Evolutionary conservation across 1,140 invertebrate species (phyloP).

Genomic region (Drosophila saltans): DNA sequence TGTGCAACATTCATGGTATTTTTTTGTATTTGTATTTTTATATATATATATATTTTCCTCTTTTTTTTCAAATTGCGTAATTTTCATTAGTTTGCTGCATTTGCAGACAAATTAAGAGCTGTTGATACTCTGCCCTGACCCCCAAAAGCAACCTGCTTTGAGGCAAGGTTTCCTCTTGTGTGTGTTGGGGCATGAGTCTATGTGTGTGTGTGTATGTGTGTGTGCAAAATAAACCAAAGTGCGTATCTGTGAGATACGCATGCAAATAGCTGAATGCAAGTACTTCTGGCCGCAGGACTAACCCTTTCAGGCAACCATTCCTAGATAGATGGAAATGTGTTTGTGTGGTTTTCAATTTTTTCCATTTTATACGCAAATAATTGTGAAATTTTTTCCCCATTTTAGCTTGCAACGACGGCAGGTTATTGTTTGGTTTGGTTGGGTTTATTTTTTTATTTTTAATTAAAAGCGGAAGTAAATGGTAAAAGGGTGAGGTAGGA

Average conservation of each 20-base stretch:
- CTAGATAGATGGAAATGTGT: slow-evolving; percentile 54
- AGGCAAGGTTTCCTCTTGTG: not conserved
- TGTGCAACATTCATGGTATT: not conserved
- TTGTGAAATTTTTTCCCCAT: slow-evolving; percentile 67
- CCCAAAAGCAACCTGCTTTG: not conserved
- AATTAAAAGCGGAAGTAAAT: slow-evolving; percentile 81
- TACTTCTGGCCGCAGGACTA: slow-evolving; percentile 45
- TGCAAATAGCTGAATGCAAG: slow-evolving; percentile 48
- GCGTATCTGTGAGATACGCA: slow-evolving; percentile 71
- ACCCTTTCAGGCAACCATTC: slow-evolving; percentile 36
- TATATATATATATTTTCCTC: slow-evolving; percentile 51
- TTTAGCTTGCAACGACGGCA: slow-evolving; percentile 48
- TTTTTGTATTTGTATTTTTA: not conserved
- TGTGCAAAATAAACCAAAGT: slow-evolving; percentile 57
- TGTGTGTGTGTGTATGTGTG: not conserved
- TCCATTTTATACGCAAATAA: slow-evolving; percentile 75
- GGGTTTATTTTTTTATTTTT: slow-evolving; percentile 72
- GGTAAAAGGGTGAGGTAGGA: slow-evolving; percentile 29
- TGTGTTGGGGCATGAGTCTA: too few relatives aligned
- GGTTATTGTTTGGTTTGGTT: slow-evolving; percentile 72
- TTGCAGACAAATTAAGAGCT: slow-evolving; percentile 77
- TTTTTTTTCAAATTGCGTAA: slow-evolving; percentile 70
- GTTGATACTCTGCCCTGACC: slow-evolving; percentile 21
- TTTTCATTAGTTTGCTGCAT: slow-evolving; percentile 79
- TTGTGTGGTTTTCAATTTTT: slow-evolving; percentile 66